A percentile compares a stretch with the other conserved stretches of the same genome.
Evolutionary conservation across 2,113 vertebrate genomes (phyloP).

Genomic region (Cervus canadensis): DNA sequence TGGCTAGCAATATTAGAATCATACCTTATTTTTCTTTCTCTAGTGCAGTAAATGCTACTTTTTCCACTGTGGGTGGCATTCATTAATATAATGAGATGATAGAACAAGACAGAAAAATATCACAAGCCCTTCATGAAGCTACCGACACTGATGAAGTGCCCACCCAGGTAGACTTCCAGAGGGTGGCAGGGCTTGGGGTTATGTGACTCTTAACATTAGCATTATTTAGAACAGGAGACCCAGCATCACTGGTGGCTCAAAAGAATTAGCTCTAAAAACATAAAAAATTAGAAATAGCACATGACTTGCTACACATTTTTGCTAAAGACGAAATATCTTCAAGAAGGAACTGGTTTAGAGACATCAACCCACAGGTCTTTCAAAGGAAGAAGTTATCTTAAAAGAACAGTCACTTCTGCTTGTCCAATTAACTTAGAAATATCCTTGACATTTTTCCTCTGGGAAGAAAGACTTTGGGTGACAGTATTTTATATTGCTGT

Average conservation of each 20-base stretch:
- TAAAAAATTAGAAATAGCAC: not conserved
- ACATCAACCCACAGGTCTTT: not conserved
- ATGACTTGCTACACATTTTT: not conserved
- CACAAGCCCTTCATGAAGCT: not conserved
- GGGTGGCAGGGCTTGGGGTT: not conserved
- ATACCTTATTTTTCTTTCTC: not conserved
- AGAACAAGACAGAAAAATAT: not conserved
- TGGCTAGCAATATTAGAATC: not conserved
- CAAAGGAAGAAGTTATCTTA: not conserved
- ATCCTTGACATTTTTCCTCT: constrained; percentile 49
- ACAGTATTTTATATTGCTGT: not conserved
- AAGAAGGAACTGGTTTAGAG: not conserved
- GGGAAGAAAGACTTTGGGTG: constrained; percentile 47
- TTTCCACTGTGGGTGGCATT: not conserved
- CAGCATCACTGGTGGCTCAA: not conserved
- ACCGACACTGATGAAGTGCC: not conserved
- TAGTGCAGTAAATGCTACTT: not conserved
- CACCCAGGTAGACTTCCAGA: not conserved
- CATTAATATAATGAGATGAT: constrained; percentile 1
- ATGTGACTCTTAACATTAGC: not conserved
- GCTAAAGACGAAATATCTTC: constrained; percentile 14
- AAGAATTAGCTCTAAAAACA: constrained; percentile 9
- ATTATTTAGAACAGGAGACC: not conserved
- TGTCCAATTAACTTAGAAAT: constrained; percentile 67
- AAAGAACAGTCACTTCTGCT: constrained; percentile 7